These are phyloP conservation scores for Conus betulinus DNA, from an alignment of 1,140 invertebrate genomes.

Conservation along the genomic window DNA sequence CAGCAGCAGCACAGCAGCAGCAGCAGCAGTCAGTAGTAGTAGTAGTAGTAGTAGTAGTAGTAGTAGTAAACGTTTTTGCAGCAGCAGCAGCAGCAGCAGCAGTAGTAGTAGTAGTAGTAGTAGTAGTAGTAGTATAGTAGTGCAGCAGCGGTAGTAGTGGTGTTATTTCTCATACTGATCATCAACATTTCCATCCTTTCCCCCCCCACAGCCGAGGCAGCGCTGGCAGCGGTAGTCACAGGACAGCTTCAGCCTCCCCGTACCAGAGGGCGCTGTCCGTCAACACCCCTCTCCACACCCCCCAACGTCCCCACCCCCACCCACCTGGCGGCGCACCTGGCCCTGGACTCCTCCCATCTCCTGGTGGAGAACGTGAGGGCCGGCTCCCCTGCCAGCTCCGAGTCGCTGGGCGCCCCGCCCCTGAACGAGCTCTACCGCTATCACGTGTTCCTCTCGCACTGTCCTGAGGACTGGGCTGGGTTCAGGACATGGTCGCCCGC, in stretches of 20 bases:
- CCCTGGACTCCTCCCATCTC: not conserved
- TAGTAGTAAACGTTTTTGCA: too few species aligned
- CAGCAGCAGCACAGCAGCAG: not conserved
- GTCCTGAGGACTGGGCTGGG: constrained; percentile 64
- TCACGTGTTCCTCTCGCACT: constrained; percentile 70
- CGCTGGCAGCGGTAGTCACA: not conserved
- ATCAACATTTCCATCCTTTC: too few species aligned
- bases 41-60: too few species aligned
- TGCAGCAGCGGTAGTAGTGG: too few species aligned
- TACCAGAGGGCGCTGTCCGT: constrained; percentile 16
- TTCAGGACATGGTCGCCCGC: constrained; percentile 57
- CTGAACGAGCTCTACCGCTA: constrained; percentile 67
- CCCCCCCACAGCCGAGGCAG: not conserved
- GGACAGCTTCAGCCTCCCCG: not conserved
- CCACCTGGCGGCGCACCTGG: not conserved
- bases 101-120: too few species aligned
- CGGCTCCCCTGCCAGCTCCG: constrained; percentile 24
- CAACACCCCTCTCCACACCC: constrained; percentile 27
- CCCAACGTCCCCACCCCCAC: constrained; percentile 1
- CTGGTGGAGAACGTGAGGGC: not conserved
- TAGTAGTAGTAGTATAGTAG: too few species aligned
- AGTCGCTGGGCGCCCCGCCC: constrained; percentile 54
- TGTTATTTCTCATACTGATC: too few species aligned
- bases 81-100: too few species aligned
- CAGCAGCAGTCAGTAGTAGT: too few species aligned